phyloP scores from a whole-genome alignment of 2,888 invertebrate genomes.

The Hemistola chrysoprasaria region DNA sequence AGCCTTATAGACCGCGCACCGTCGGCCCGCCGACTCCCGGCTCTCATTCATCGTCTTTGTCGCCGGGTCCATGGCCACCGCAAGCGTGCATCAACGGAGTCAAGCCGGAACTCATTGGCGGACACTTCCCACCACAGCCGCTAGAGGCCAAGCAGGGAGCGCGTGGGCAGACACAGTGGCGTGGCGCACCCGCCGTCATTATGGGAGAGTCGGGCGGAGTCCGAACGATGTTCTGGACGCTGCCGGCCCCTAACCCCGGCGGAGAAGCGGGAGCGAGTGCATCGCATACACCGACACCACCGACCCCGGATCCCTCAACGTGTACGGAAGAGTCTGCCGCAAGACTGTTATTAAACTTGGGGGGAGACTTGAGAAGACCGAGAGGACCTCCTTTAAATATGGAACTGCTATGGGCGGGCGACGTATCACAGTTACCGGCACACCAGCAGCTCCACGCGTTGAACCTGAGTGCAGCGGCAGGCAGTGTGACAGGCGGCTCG shows the following conservation, averaged over 20 bases:
- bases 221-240: constrained; percentile 86
- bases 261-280: constrained; percentile 74
- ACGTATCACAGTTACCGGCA: constrained; percentile 91
- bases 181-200: constrained; percentile 92
- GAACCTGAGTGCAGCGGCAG: constrained; percentile 86
- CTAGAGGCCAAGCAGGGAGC: constrained; percentile 63
- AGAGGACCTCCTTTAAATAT: constrained; percentile 90
- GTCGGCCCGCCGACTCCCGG: constrained; percentile 73
- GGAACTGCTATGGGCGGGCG: constrained; percentile 96
- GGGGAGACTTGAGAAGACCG: constrained; percentile 85
- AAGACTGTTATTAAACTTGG: constrained; percentile 88
- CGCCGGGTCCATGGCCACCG: constrained; percentile 80
- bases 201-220: constrained; percentile 97
- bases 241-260: constrained; percentile 79
- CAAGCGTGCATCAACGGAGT: constrained; percentile 88
- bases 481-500: constrained; percentile 62
- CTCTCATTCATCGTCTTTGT: constrained; percentile 54
- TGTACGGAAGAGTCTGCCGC: constrained; percentile 84
- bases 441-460: constrained; percentile 91
- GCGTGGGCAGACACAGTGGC: constrained; percentile 73
- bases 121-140: constrained; percentile 76
- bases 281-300: constrained; percentile 82
- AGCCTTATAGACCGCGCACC: constrained; percentile 63
- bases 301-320: constrained; percentile 73
- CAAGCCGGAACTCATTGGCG: constrained; percentile 91